phyloP scores from a whole-genome alignment of 2,113 vertebrate genomes.

The Toxotes chatareus region DNA sequence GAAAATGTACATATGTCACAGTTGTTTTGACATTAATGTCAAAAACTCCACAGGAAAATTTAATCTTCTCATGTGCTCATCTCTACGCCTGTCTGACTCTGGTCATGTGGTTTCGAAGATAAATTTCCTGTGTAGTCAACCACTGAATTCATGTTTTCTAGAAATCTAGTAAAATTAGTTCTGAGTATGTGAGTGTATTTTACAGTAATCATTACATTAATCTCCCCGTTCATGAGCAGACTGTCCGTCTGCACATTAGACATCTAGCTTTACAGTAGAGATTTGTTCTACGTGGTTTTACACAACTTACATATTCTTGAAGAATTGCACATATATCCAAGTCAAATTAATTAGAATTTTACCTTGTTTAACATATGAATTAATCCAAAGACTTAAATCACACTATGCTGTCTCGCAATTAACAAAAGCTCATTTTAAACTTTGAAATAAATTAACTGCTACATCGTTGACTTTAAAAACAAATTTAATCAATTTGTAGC shows the following conservation, averaged over 20 bases:
- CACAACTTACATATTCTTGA: neutral
- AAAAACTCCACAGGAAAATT: neutral
- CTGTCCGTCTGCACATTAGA: too few relatives aligned
- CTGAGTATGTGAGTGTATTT: neutral
- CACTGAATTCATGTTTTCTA: neutral
- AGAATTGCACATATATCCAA: neutral
- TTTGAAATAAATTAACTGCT: too few relatives aligned
- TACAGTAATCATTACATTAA: too few relatives aligned
- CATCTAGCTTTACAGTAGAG: too few relatives aligned
- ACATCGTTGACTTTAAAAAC: too few relatives aligned
- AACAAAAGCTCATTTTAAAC: too few relatives aligned
- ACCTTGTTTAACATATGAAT: too few relatives aligned
- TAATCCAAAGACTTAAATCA: too few relatives aligned
- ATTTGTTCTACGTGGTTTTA: neutral
- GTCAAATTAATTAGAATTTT: neutral
- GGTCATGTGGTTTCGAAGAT: slow-evolving; percentile 7
- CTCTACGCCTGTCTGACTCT: slow-evolving; percentile 41
- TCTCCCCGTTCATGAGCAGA: too few relatives aligned
- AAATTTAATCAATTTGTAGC: too few relatives aligned
- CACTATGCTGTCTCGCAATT: too few relatives aligned
- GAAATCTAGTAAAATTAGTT: slow-evolving; percentile 5
- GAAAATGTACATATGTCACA: too few relatives aligned
- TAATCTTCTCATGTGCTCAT: neutral
- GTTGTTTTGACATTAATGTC: neutral
- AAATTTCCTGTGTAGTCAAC: neutral